Conservation (phyloP, 2,113 vertebrate genomes). For the Hemiprocne comata region DNA sequence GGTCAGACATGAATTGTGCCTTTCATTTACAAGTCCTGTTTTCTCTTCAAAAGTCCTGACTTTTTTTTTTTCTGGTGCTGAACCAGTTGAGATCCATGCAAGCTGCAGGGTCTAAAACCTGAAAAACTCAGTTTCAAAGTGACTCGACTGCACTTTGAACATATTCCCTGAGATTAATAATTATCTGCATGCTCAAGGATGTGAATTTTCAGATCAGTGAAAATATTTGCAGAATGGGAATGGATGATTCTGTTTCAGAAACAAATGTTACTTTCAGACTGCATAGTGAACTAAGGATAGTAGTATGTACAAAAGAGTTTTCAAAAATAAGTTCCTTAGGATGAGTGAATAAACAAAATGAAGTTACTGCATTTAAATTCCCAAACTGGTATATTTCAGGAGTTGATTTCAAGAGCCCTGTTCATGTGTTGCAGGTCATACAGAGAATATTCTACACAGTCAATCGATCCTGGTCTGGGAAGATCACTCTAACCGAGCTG, state of each 20-base stretch:
- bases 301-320: background rate
- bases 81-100: background rate
- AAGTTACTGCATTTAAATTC: background rate
- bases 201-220: background rate
- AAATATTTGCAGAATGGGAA: background rate
- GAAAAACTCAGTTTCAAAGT: background rate
- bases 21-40: background rate
- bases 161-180: background rate
- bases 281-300: background rate
- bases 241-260: background rate
- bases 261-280: background rate
- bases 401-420: background rate
- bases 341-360: background rate
- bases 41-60: background rate
- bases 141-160: background rate
- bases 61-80: background rate
- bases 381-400: background rate
- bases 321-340: background rate
- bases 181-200: background rate
- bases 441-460: conserved; percentile 98
- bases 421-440: conserved; percentile 86
- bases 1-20: background rate
- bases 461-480: conserved; percentile 98
- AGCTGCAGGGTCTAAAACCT: background rate
- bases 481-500: conserved; percentile 91